phyloP scores from a whole-genome alignment of 2,888 invertebrate species.

The Ditylenchus weischeri region DNA sequence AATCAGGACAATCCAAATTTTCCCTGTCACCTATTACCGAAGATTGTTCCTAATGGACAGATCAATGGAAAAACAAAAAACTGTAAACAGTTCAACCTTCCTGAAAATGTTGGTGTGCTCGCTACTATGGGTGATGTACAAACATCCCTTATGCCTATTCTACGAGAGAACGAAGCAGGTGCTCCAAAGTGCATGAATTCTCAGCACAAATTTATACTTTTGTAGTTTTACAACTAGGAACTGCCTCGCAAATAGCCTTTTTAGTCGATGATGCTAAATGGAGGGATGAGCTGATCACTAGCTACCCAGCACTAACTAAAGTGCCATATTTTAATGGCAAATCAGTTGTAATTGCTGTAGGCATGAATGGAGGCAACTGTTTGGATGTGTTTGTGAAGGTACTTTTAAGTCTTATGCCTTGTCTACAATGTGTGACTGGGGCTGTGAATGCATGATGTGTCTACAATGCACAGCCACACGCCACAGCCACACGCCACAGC shows the following conservation, averaged over 20 bases:
- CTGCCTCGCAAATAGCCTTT: conserved; percentile 31
- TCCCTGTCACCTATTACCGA: conserved; percentile 23
- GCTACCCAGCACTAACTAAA: too few species aligned
- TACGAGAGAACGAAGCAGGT: conserved; percentile 18
- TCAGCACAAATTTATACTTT: not conserved
- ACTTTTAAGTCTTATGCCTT: not conserved
- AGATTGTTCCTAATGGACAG: conserved; percentile 18
- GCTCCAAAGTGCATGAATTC: not conserved
- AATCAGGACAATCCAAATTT: not conserved
- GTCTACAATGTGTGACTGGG: too few species aligned
- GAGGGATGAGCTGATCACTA: too few species aligned
- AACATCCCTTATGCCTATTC: conserved; percentile 24
- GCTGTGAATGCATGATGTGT: too few species aligned
- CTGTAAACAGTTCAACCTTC: too few species aligned
- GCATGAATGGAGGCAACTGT: conserved; percentile 32
- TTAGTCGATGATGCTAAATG: too few species aligned
- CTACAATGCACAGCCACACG: too few species aligned
- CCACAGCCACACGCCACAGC: too few species aligned
- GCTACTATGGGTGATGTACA: conserved; percentile 34
- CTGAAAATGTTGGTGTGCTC: conserved; percentile 6
- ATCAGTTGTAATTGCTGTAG: conserved; percentile 27
- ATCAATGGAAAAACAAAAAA: conserved; percentile 8
- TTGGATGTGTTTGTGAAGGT: conserved; percentile 20
- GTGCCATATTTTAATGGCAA: conserved; percentile 24
- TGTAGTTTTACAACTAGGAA: conserved; percentile 27